A percentile compares a stretch with the other conserved stretches of the same genome.
Conservation (phyloP, 2,888 invertebrate genomes). For the Celastrina argiolus region DNA sequence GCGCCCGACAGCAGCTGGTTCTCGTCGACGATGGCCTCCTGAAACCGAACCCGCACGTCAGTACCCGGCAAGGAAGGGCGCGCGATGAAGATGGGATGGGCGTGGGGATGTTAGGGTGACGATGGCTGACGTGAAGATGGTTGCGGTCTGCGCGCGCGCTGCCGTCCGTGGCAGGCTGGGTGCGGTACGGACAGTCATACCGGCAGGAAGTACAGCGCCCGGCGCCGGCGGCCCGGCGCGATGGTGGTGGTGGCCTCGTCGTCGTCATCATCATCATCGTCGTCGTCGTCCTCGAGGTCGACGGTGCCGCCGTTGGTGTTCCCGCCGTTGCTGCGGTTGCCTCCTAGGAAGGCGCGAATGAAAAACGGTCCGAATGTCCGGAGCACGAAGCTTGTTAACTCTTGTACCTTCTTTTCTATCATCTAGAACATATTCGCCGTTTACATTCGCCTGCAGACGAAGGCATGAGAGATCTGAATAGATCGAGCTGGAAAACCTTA, state of each 20-base stretch:
- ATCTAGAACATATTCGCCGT: slow-evolving; percentile 78
- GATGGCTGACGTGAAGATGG: slow-evolving; percentile 40
- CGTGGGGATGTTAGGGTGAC: slow-evolving; percentile 39
- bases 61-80: slow-evolving; percentile 10
- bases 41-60: slow-evolving; percentile 39
- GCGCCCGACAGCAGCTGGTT: slow-evolving; percentile 73
- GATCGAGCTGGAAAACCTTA: slow-evolving; percentile 1
- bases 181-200: slow-evolving; percentile 63
- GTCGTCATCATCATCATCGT: slow-evolving; percentile 78
- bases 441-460: slow-evolving; percentile 39
- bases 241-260: slow-evolving; percentile 59
- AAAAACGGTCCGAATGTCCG: slow-evolving; percentile 86
- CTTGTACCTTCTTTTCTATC: slow-evolving; percentile 87
- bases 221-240: slow-evolving; percentile 45
- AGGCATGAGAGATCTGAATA: not conserved
- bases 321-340: slow-evolving; percentile 65
- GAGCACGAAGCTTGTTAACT: slow-evolving; percentile 84
- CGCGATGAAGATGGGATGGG: slow-evolving; percentile 40
- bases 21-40: slow-evolving; percentile 65
- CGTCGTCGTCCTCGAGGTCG: slow-evolving; percentile 74
- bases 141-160: slow-evolving; percentile 61
- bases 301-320: slow-evolving; percentile 48
- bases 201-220: slow-evolving; percentile 61
- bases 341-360: slow-evolving; percentile 79
- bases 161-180: slow-evolving; percentile 71